Evolutionary conservation across 1,140 invertebrate genomes (phyloP).

Genomic region (Cydia amplana): DNA sequence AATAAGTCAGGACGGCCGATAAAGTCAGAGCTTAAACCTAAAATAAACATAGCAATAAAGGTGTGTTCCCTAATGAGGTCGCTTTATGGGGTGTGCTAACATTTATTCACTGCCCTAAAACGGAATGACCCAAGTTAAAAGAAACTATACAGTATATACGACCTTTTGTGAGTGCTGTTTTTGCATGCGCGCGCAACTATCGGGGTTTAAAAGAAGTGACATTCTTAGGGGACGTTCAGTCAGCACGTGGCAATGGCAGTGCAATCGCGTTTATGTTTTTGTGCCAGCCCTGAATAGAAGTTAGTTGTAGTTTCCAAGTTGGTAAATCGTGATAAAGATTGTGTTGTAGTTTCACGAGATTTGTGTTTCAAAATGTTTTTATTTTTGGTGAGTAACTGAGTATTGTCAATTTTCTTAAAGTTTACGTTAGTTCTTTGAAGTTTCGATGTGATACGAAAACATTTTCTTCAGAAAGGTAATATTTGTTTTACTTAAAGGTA

Average conservation of each 20-base stretch:
- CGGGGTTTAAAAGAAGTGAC: slow-evolving; percentile 64
- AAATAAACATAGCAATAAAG: slow-evolving; percentile 76
- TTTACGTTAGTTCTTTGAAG: no score
- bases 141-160: not conserved
- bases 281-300: not conserved
- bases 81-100: slow-evolving; percentile 70
- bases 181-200: slow-evolving; percentile 72
- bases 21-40: slow-evolving; percentile 70
- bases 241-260: slow-evolving; percentile 50
- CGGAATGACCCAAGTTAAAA: not conserved
- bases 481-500: no score
- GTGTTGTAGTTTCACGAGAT: no score
- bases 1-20: slow-evolving; percentile 66
- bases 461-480: no score
- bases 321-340: no score
- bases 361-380: no score
- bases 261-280: not conserved
- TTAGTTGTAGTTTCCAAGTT: no score
- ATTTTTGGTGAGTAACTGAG: no score
- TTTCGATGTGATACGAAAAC: no score
- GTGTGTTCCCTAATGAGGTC: slow-evolving; percentile 73
- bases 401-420: no score
- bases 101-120: slow-evolving; percentile 45
- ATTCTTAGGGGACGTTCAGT: slow-evolving; percentile 55
- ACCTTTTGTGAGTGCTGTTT: slow-evolving; percentile 36